phyloP scores from a whole-genome alignment of 2,888 invertebrate genomes.

The Griposia aprilina region DNA sequence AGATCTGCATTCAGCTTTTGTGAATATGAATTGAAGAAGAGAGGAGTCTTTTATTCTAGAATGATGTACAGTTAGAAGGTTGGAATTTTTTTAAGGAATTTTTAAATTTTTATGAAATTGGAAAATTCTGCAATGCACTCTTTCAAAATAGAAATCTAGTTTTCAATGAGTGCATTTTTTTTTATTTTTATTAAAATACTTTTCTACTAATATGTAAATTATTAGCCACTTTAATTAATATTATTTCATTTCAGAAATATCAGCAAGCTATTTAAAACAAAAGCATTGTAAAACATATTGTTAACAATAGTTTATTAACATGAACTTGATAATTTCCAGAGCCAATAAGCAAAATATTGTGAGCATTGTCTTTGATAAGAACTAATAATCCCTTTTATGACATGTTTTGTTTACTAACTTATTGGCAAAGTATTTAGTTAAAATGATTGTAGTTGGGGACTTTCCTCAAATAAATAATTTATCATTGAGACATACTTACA shows the following conservation, averaged over 20 bases:
- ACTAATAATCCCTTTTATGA: slow-evolving; percentile 25
- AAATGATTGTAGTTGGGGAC: neutral
- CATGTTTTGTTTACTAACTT: slow-evolving; percentile 49
- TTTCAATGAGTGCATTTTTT: no score
- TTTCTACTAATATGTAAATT: neutral
- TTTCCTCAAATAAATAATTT: slow-evolving; percentile 12
- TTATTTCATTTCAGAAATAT: neutral
- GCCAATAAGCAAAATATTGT: neutral
- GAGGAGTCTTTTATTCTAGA: neutral
- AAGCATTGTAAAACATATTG: neutral
- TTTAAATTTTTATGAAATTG: no score
- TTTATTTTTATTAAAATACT: no score
- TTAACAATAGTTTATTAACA: slow-evolving; percentile 6
- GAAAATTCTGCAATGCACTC: no score
- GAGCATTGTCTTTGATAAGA: slow-evolving; percentile 40
- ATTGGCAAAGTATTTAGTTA: neutral
- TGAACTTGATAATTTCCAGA: slow-evolving; percentile 19
- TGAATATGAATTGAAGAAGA: neutral
- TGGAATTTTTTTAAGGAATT: no score
- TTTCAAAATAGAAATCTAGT: no score
- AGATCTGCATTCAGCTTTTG: neutral
- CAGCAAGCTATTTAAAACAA: neutral
- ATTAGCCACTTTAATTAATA: no score
- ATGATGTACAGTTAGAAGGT: neutral
- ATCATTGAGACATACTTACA: slow-evolving; percentile 16